A percentile compares a stretch with the other conserved stretches of the same genome.
These are phyloP conservation scores for Empis livida DNA, from an alignment of 2,888 invertebrate species.

Conservation along the genomic window DNA sequence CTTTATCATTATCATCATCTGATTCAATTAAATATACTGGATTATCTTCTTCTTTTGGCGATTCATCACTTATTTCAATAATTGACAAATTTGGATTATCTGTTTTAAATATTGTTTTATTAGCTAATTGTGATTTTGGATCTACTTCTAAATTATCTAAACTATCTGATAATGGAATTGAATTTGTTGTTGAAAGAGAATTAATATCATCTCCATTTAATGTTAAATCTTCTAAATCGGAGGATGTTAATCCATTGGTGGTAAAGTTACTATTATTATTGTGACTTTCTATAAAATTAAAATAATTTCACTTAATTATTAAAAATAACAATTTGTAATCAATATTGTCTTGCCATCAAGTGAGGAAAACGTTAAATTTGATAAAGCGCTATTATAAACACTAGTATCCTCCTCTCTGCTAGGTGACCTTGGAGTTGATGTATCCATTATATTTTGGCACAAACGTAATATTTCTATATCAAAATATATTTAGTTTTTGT, in stretches of 20 bases:
- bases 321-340: neutral
- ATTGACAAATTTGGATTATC: conserved; percentile 36
- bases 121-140: conserved; percentile 33
- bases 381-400: conserved; percentile 29
- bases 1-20: conserved; percentile 18
- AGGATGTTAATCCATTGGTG: conserved; percentile 11
- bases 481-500: too few species aligned
- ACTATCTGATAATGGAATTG: conserved; percentile 17
- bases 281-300: conserved; percentile 21
- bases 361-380: conserved; percentile 23
- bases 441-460: neutral
- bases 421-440: neutral
- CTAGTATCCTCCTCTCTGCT: conserved; percentile 15
- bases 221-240: conserved; percentile 20
- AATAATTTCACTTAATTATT: conserved; percentile 1
- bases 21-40: conserved; percentile 29
- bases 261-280: conserved; percentile 14
- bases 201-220: conserved; percentile 16
- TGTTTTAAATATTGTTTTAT: conserved; percentile 34
- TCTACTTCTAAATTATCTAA: conserved; percentile 32
- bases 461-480: neutral
- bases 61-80: conserved; percentile 34
- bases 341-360: conserved; percentile 21
- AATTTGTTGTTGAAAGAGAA: conserved; percentile 17
- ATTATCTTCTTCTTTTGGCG: conserved; percentile 25